A percentile compares a stretch with the other conserved stretches of the same genome.
These are phyloP conservation scores for Colostygia pectinataria DNA, from an alignment of 2,888 invertebrate genomes.

Conservation along the genomic window DNA sequence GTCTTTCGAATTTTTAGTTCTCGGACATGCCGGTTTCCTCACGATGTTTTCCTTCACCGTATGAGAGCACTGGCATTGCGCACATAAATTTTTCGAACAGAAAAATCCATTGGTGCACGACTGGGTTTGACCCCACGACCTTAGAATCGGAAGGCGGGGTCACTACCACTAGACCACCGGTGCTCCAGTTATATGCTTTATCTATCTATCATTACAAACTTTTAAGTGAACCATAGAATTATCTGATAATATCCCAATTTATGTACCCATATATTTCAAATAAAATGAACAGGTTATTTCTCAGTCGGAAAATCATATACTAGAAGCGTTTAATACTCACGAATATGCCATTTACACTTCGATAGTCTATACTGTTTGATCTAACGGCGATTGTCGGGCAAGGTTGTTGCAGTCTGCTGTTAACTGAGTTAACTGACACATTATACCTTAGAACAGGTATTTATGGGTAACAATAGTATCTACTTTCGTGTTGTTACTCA, in stretches of 20 bases:
- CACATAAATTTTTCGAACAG: too few relatives aligned
- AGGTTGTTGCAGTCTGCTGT: constrained; percentile 15
- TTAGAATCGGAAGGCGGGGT: too few relatives aligned
- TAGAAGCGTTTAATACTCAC: constrained; percentile 28
- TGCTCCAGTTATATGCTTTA: too few relatives aligned
- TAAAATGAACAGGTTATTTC: constrained; percentile 26
- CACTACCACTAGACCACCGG: too few relatives aligned
- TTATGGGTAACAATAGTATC: neutral
- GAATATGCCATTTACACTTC: constrained; percentile 38
- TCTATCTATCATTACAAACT: too few relatives aligned
- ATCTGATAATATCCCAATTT: constrained; percentile 29
- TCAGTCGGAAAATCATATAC: constrained; percentile 22
- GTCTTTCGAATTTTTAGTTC: too few relatives aligned
- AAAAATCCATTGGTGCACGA: too few relatives aligned
- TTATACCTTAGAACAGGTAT: neutral
- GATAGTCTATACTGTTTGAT: constrained; percentile 40
- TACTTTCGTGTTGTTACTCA: too few relatives aligned
- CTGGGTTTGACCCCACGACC: too few relatives aligned
- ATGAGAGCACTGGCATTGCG: too few relatives aligned
- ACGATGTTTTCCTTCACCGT: too few relatives aligned
- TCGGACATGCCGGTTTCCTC: too few relatives aligned
- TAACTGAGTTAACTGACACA: constrained; percentile 8
- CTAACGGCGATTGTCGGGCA: constrained; percentile 34
- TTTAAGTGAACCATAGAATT: neutral
- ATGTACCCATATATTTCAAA: constrained; percentile 11